These are phyloP conservation scores for Agrenia bidenticulata DNA, from an alignment of 2,888 invertebrate genomes.

Conservation along the genomic window DNA sequence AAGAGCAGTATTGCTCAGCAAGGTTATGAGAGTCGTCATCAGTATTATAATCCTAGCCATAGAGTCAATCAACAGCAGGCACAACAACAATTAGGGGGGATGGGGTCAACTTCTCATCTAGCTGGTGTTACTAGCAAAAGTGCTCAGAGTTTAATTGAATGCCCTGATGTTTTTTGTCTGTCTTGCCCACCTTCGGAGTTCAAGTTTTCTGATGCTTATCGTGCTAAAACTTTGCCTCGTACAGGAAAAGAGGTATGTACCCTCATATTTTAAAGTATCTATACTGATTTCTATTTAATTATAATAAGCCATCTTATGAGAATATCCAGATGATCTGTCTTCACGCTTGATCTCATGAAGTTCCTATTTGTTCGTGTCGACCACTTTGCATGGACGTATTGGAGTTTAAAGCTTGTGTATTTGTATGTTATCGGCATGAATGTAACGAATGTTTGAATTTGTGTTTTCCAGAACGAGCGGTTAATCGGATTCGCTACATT, in stretches of 20 bases:
- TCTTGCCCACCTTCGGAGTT: constrained; percentile 53
- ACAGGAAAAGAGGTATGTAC: constrained; percentile 53
- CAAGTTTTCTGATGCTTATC: constrained; percentile 53
- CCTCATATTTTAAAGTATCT: too few relatives aligned
- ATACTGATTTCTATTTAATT: too few relatives aligned
- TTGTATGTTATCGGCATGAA: too few relatives aligned
- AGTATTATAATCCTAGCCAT: constrained; percentile 34
- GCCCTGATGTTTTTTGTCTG: constrained; percentile 53
- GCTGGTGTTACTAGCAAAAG: constrained; percentile 48
- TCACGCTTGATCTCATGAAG: too few relatives aligned
- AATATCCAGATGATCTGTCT: too few relatives aligned
- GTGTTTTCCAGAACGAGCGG: constrained; percentile 46
- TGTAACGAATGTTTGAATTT: neutral
- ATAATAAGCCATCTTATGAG: too few relatives aligned
- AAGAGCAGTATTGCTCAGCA: constrained; percentile 38
- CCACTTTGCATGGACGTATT: too few relatives aligned
- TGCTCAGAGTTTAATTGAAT: constrained; percentile 51
- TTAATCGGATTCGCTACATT: constrained; percentile 86
- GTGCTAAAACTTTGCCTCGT: constrained; percentile 53
- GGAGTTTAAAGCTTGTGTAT: too few relatives aligned
- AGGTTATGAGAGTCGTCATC: constrained; percentile 35
- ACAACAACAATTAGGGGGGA: constrained; percentile 2
- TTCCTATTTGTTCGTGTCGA: too few relatives aligned
- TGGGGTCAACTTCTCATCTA: constrained; percentile 16
- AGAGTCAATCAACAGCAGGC: constrained; percentile 20